Conservation (phyloP, 2,888 invertebrate genomes). For the Drosophila subsilvestris region DNA sequence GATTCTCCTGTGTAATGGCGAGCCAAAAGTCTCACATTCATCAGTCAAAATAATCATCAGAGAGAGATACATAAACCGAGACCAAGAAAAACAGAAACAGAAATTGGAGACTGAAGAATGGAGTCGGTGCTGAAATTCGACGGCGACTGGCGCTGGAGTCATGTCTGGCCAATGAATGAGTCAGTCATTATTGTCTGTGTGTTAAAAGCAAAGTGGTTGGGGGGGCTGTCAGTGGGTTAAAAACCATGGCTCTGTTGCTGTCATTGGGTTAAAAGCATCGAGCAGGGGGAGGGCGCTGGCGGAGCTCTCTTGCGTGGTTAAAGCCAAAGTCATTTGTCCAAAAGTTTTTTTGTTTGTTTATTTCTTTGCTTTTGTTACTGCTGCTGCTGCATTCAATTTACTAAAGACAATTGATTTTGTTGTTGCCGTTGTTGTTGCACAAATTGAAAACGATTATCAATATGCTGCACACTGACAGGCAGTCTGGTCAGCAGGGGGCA, state of each 20-base stretch:
- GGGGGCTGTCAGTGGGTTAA: conserved; percentile 18
- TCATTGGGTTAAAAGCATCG: conserved; percentile 25
- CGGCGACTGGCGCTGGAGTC: conserved; percentile 20
- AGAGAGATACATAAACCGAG: conserved; percentile 23
- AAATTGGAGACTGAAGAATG: conserved; percentile 20
- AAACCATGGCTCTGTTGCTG: background rate
- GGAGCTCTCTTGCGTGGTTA: conserved; percentile 3
- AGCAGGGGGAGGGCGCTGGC: no score
- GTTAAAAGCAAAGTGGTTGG: no score
- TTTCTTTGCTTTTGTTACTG: conserved; percentile 7
- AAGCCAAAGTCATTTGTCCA: conserved; percentile 40
- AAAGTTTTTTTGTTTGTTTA: conserved; percentile 6
- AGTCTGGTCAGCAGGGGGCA: background rate
- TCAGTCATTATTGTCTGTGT: background rate
- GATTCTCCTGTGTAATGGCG: conserved; percentile 20
- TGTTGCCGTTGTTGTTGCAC: conserved; percentile 27
- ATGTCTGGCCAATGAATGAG: conserved; percentile 3
- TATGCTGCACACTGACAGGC: conserved; percentile 65
- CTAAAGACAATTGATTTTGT: conserved; percentile 70
- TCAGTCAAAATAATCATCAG: conserved; percentile 45
- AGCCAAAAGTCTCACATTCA: conserved; percentile 36
- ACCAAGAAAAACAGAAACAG: conserved; percentile 11
- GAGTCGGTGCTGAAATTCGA: background rate
- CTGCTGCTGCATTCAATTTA: conserved; percentile 62
- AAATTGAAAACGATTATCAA: conserved; percentile 77